A percentile compares a stretch with the other conserved stretches of the same genome.
phyloP scores from a whole-genome alignment of 2,888 invertebrate species.

The Linnaemya vulpina region DNA sequence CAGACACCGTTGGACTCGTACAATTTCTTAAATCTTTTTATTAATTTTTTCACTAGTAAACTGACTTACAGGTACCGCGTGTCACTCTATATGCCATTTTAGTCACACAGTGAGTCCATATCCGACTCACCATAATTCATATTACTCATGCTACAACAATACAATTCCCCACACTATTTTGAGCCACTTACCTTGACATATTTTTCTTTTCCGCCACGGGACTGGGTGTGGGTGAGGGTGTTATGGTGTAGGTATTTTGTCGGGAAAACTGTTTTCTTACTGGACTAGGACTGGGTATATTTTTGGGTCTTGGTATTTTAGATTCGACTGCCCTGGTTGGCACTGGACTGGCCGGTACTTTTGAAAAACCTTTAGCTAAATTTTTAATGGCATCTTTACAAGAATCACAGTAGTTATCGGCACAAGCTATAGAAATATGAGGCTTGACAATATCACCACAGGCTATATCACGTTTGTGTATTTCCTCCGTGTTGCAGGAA shows the following conservation, averaged over 20 bases:
- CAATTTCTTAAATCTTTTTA: too few relatives aligned
- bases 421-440: slow-evolving; percentile 84
- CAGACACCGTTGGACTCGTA: too few relatives aligned
- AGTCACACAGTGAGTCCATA: background rate
- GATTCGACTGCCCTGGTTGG: slow-evolving; percentile 76
- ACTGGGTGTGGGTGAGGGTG: slow-evolving; percentile 78
- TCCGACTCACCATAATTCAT: background rate
- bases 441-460: slow-evolving; percentile 84
- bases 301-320: slow-evolving; percentile 81
- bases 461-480: slow-evolving; percentile 84
- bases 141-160: too few relatives aligned
- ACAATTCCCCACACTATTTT: background rate
- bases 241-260: slow-evolving; percentile 82
- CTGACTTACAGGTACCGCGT: too few relatives aligned
- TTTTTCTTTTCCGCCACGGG: slow-evolving; percentile 77
- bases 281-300: slow-evolving; percentile 81
- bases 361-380: slow-evolving; percentile 83
- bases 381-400: slow-evolving; percentile 85
- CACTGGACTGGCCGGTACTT: slow-evolving; percentile 73
- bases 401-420: slow-evolving; percentile 85
- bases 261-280: slow-evolving; percentile 79
- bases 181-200: slow-evolving; percentile 77
- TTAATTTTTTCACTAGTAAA: too few relatives aligned
- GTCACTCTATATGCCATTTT: too few relatives aligned
- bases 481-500: slow-evolving; percentile 81